Base-by-base conservation (phyloP, 2,113 vertebrate genomes). In the Pluvialis apricaria region DNA sequence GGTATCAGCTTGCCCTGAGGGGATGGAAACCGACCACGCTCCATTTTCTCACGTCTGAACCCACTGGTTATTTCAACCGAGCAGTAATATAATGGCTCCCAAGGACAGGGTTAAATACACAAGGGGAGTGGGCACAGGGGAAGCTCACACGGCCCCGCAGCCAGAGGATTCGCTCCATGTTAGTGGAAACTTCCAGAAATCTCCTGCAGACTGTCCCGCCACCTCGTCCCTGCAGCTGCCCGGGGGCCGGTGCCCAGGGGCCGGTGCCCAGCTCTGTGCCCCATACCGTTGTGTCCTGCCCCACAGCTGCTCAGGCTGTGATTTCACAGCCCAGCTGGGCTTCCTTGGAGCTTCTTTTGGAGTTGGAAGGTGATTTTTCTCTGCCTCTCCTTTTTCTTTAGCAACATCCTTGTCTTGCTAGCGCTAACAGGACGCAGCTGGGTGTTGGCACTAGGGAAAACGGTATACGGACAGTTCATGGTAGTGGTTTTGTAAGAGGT, bases 241-340 rank as follows among this genome's bases (percentile, higher is more conserved):
- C 1, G 3, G 10, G 51, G 15, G 15, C 11, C 22, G 16, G 16
- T 12, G 57, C n/a, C 73, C 73, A 15, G 34, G n/a, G n/a, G n/a
- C 11, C 22, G 15, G 16, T 12, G 57, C n/a, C 73, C 73, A 15
- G 34, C 61, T 29, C 32, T 45, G 57, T 1, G 3, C 42, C 54
- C 54, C 1, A 1, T 6, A 13, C 8, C 3, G 3, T n/a, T 57
- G 71, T 6, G 7, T 9, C 19, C n/a, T 55, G 47, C 4, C 3
- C 26, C 49, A 15, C 70, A 60, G 45, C 38, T 0, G 10, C 77
- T 38, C 24, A 5, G 51, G n/a, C 49, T 58, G 55, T 1, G 6
- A n/a, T 34, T 40, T 40, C 28, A 45, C 44, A 77, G 45, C 45
- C 71, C 44, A 18, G 22, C 45, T 20, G 40, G 44, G 29, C 44